Conservation (phyloP, 2,797 vertebrate genomes). For the Gallinago solitaria region DNA sequence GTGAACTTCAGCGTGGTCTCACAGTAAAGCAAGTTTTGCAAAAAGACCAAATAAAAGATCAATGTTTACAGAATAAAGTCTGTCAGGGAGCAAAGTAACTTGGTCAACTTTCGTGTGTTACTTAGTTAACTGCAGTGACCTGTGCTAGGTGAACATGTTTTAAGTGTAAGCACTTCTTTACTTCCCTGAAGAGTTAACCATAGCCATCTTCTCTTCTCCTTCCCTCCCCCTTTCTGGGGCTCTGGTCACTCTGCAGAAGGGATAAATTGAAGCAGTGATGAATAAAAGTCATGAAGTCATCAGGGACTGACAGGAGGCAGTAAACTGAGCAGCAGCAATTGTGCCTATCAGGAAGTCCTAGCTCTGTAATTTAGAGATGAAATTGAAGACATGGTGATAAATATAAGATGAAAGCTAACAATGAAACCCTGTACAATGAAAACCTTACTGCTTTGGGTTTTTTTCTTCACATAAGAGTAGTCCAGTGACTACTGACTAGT, state of each 20-base stretch:
- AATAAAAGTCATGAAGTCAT: conserved; percentile 39
- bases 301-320: conserved; percentile 15
- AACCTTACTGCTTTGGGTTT: neutral
- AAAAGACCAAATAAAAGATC: neutral
- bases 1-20: neutral
- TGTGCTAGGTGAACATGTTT: neutral
- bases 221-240: neutral
- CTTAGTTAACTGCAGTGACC: neutral
- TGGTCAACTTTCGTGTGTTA: neutral
- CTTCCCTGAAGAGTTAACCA: neutral
- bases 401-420: conserved; percentile 51
- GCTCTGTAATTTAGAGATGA: conserved; percentile 51
- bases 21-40: neutral
- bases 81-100: neutral
- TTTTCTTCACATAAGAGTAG: neutral
- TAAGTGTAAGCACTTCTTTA: neutral
- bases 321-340: neutral
- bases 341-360: conserved; percentile 14
- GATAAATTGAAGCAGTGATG: conserved; percentile 40
- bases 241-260: conserved; percentile 4
- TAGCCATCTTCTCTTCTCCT: neutral
- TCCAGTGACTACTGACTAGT: neutral
- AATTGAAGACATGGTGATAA: conserved; percentile 42
- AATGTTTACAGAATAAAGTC: neutral
- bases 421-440: neutral